Evolutionary conservation across 2,888 invertebrate genomes (phyloP).

Genomic region (Drosophila pegasa): DNA sequence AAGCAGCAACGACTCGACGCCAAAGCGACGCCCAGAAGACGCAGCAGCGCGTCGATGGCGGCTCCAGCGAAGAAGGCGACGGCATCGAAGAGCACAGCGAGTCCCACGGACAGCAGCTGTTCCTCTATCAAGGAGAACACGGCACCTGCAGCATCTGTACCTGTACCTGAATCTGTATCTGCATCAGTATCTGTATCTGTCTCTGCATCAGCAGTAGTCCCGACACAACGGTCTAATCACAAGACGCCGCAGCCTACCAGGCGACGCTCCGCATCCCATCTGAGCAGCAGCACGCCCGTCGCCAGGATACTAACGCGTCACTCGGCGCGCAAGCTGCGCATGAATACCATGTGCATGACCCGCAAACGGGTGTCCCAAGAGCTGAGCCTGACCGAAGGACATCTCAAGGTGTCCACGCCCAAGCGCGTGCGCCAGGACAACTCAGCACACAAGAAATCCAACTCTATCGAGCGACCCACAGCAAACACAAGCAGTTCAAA

Average conservation of each 20-base stretch:
- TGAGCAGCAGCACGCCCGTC: constrained; percentile 34
- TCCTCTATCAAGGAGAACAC: constrained; percentile 67
- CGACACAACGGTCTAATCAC: neutral
- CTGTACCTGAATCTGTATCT: constrained; percentile 13
- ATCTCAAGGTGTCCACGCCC: constrained; percentile 56
- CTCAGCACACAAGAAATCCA: constrained; percentile 3
- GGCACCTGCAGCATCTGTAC: constrained; percentile 27
- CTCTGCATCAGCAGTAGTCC: neutral
- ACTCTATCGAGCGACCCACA: neutral
- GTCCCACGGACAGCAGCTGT: constrained; percentile 69
- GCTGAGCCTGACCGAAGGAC: constrained; percentile 55
- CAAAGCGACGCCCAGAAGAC: constrained; percentile 13
- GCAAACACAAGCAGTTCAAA: constrained; percentile 16
- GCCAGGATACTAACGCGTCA: constrained; percentile 65
- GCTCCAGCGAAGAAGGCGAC: neutral
- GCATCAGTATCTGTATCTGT: constrained; percentile 30
- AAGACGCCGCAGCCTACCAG: constrained; percentile 13
- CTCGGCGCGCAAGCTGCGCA: constrained; percentile 62
- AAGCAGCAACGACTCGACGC: constrained; percentile 70
- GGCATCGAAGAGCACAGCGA: constrained; percentile 31
- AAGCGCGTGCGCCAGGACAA: constrained; percentile 52
- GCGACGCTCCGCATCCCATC: neutral
- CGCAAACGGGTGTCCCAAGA: constrained; percentile 80
- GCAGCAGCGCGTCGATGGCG: neutral
- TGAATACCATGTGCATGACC: constrained; percentile 70